Evolutionary conservation across 2,113 vertebrate species (phyloP).

Genomic region (Apodemus speciosus): DNA sequence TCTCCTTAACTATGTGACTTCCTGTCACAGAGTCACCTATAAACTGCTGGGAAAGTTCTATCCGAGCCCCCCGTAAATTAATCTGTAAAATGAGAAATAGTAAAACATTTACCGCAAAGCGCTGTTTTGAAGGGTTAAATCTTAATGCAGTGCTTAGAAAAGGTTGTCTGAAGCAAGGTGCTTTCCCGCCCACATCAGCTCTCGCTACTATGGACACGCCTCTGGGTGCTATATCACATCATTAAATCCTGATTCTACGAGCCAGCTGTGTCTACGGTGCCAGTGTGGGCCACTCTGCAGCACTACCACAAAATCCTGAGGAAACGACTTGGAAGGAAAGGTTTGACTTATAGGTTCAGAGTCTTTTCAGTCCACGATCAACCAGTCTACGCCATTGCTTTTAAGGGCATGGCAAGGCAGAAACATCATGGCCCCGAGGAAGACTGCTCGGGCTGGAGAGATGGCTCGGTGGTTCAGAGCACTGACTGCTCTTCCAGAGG

Average conservation of each 20-base stretch:
- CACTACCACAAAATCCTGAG: background rate
- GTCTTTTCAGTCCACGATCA: background rate
- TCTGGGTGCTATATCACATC: background rate
- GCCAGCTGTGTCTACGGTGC: background rate
- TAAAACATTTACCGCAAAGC: background rate
- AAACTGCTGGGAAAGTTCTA: constrained; percentile 28
- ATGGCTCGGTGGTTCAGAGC: no score
- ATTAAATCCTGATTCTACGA: background rate
- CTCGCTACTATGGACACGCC: background rate
- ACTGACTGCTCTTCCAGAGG: no score
- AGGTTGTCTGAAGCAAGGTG: background rate
- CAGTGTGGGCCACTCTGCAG: background rate
- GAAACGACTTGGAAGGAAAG: background rate
- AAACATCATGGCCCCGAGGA: background rate
- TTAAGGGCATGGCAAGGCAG: background rate
- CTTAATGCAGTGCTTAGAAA: constrained; percentile 14
- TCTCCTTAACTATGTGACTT: background rate
- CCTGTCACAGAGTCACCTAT: background rate
- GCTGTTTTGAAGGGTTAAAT: constrained; percentile 29
- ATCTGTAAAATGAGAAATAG: constrained; percentile 10
- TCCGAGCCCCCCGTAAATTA: background rate
- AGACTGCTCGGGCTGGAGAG: no score
- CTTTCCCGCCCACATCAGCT: background rate
- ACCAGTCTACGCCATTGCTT: background rate
- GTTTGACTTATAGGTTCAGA: background rate